Evolutionary conservation across 2,888 invertebrate genomes (phyloP).

Genomic region (Scelioninae gen. 1): DNA sequence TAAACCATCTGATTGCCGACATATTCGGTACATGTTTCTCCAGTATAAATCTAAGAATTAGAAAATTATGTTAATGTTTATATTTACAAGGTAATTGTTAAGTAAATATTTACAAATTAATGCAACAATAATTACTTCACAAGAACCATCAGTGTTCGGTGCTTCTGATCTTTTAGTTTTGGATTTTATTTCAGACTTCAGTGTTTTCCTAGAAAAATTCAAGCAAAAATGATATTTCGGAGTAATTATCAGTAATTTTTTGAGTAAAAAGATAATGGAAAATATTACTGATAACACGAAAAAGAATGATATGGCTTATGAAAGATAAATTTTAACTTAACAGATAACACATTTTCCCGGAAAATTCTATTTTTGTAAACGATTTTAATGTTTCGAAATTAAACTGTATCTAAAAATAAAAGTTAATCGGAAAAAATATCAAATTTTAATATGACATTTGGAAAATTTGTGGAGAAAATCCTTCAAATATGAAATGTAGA

Average conservation of each 20-base stretch:
- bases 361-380: no score
- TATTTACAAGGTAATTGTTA: not conserved
- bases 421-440: no score
- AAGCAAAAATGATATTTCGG: not conserved
- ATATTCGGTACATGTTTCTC: conserved; percentile 91
- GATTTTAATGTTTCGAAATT: not conserved
- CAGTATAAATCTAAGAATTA: conserved; percentile 89
- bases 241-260: no score
- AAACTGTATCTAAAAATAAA: not conserved
- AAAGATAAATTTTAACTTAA: no score
- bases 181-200: not conserved
- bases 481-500: not conserved
- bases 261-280: no score
- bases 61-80: not conserved
- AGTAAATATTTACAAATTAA: not conserved
- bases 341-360: no score
- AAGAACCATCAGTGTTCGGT: conserved; percentile 20
- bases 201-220: not conserved
- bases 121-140: conserved; percentile 17
- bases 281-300: no score
- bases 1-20: conserved; percentile 93
- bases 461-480: not conserved
- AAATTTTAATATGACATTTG: no score
- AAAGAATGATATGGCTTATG: no score
- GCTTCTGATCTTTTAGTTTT: conserved; percentile 27